Conservation (phyloP, 2,797 vertebrate genomes). For the Sebastes oblongus region DNA sequence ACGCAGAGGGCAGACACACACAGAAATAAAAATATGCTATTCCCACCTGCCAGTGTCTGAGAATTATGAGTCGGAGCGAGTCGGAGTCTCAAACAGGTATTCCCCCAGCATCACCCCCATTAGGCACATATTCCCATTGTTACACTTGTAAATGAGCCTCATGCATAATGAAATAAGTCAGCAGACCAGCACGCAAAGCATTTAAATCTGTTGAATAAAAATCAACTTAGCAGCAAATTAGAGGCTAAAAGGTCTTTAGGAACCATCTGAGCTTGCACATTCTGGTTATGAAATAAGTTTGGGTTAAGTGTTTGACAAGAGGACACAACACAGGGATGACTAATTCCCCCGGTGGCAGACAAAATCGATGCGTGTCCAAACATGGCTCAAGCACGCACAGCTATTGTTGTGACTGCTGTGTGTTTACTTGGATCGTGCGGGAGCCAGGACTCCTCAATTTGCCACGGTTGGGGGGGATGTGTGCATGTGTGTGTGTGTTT, state of each 20-base stretch:
- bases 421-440: neutral
- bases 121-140: slow-evolving; percentile 50
- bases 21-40: neutral
- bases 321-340: slow-evolving; percentile 3
- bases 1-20: neutral
- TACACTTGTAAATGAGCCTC: slow-evolving; percentile 61
- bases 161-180: slow-evolving; percentile 57
- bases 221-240: slow-evolving; percentile 59
- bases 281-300: slow-evolving; percentile 29
- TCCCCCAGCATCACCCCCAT: slow-evolving; percentile 43
- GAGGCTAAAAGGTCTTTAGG: slow-evolving; percentile 30
- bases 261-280: neutral
- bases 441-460: neutral
- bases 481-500: neutral
- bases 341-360: neutral
- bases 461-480: neutral
- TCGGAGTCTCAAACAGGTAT: slow-evolving; percentile 30
- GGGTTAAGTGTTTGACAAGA: neutral
- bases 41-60: neutral
- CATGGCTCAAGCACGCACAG: neutral
- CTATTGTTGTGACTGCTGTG: neutral
- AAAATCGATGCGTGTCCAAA: neutral
- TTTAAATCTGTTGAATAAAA: slow-evolving; percentile 54
- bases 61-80: slow-evolving; percentile 14
- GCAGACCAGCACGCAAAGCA: slow-evolving; percentile 37